A percentile compares a stretch with the other conserved stretches of the same genome.
Evolutionary conservation across 2,888 invertebrate genomes (phyloP).

Genomic region (Agrilus biguttatus): DNA sequence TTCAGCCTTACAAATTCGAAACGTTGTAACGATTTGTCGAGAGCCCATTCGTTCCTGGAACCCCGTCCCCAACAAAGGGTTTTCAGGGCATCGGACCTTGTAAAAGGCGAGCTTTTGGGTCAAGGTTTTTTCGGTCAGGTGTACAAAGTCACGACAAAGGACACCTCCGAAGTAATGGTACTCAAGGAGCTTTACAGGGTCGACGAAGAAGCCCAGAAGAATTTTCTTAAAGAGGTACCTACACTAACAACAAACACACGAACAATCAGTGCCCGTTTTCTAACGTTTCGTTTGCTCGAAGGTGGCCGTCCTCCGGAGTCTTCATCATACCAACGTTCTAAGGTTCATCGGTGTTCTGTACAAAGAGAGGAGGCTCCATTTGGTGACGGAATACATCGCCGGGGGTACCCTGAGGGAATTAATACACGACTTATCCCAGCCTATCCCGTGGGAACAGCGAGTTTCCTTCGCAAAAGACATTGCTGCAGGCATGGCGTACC

Average conservation of each 20-base stretch:
- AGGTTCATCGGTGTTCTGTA: slow-evolving; percentile 87
- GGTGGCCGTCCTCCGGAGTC: slow-evolving; percentile 81
- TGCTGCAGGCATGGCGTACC: slow-evolving; percentile 83
- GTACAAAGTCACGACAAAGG: slow-evolving; percentile 79
- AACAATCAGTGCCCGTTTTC: neutral
- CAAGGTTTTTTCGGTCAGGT: slow-evolving; percentile 92
- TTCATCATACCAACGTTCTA: slow-evolving; percentile 81
- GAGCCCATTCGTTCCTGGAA: slow-evolving; percentile 78
- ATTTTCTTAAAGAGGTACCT: slow-evolving; percentile 76
- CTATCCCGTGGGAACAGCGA: slow-evolving; percentile 66
- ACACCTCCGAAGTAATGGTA: slow-evolving; percentile 89
- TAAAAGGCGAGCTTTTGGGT: slow-evolving; percentile 77
- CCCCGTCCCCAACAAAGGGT: slow-evolving; percentile 54
- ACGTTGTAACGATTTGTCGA: slow-evolving; percentile 47
- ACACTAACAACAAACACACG: neutral
- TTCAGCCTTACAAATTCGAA: slow-evolving; percentile 29
- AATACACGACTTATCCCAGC: slow-evolving; percentile 55
- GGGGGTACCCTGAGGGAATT: slow-evolving; percentile 82
- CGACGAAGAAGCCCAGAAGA: slow-evolving; percentile 87
- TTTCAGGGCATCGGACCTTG: slow-evolving; percentile 81
- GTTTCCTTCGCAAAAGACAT: slow-evolving; percentile 83
- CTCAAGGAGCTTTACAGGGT: slow-evolving; percentile 82
- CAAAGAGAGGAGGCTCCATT: slow-evolving; percentile 78
- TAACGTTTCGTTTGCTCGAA: slow-evolving; percentile 19
- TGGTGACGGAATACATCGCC: slow-evolving; percentile 85